Percentiles rank a stretch among this genome's conserved stretches.
phyloP scores from a whole-genome alignment of 2,113 vertebrate species.

The Spea bombifrons region DNA sequence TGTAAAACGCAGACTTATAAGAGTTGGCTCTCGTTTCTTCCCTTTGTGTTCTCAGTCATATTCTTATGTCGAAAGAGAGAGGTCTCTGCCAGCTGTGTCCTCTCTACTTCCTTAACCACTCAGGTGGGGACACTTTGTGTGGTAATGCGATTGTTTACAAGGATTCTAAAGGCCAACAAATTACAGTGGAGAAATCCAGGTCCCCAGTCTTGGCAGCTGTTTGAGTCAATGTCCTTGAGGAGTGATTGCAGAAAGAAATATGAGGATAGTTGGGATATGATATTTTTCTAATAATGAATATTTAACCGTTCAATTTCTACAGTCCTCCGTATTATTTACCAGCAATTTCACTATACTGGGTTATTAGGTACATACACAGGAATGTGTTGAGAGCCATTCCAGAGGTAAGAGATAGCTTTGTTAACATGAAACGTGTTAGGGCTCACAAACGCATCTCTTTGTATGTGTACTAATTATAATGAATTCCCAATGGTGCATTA shows the following conservation, averaged over 20 bases:
- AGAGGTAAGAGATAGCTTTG: too few species aligned
- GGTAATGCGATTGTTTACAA: slow-evolving; percentile 25
- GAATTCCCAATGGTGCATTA: too few species aligned
- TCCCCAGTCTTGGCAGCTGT: background rate
- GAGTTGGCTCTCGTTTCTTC: background rate
- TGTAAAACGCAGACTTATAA: slow-evolving; percentile 10
- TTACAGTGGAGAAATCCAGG: background rate
- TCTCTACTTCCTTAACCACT: slow-evolving; percentile 19
- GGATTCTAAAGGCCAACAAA: slow-evolving; percentile 2
- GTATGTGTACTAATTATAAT: too few species aligned
- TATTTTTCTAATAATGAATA: background rate
- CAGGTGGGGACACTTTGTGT: slow-evolving; percentile 27
- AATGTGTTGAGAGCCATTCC: too few species aligned
- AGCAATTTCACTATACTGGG: too few species aligned
- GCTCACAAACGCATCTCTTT: too few species aligned
- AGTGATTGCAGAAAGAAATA: too few species aligned
- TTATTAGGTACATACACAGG: too few species aligned
- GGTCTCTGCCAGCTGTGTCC: slow-evolving; percentile 35
- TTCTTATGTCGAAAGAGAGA: slow-evolving; percentile 18
- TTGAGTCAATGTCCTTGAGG: background rate
- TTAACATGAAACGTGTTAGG: too few species aligned
- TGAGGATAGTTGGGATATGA: too few species aligned
- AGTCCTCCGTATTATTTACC: too few species aligned
- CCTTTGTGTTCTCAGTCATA: background rate
- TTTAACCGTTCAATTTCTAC: too few species aligned